These are phyloP conservation scores for Agrotis exclamationis DNA, from an alignment of 2,888 invertebrate genomes.

Conservation along the genomic window DNA sequence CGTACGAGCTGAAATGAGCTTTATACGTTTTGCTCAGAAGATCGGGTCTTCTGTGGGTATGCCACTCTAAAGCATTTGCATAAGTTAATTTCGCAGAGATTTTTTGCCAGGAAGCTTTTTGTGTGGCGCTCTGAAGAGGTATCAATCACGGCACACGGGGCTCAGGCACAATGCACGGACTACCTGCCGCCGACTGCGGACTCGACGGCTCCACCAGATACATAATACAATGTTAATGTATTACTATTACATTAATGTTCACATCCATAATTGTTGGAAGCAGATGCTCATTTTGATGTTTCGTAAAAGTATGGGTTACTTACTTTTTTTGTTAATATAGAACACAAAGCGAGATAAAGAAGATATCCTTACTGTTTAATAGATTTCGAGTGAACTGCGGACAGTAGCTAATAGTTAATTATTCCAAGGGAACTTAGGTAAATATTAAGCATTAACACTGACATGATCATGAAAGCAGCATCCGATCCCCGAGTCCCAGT, in stretches of 20 bases:
- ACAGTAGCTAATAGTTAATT: no score
- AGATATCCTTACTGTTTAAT: no score
- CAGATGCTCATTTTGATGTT: neutral
- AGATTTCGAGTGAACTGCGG: no score
- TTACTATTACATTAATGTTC: conserved; percentile 13
- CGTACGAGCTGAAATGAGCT: neutral
- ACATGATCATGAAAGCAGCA: neutral
- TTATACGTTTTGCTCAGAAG: neutral
- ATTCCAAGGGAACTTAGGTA: no score
- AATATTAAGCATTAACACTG: no score
- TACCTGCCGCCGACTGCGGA: conserved; percentile 62
- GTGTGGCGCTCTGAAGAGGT: conserved; percentile 56
- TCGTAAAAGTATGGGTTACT: neutral
- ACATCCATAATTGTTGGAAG: neutral
- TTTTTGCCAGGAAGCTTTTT: conserved; percentile 73
- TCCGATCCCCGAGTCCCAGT: neutral
- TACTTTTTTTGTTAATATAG: no score
- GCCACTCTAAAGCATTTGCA: conserved; percentile 70
- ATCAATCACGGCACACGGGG: conserved; percentile 68
- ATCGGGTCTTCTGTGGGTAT: neutral
- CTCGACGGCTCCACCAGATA: conserved; percentile 10
- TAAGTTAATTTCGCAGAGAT: conserved; percentile 61
- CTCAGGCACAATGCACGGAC: conserved; percentile 43
- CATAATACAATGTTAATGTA: conserved; percentile 27
- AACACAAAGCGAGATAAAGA: no score